These are phyloP conservation scores for Drosophila bocki DNA, from an alignment of 1,140 invertebrate genomes.

Conservation along the genomic window DNA sequence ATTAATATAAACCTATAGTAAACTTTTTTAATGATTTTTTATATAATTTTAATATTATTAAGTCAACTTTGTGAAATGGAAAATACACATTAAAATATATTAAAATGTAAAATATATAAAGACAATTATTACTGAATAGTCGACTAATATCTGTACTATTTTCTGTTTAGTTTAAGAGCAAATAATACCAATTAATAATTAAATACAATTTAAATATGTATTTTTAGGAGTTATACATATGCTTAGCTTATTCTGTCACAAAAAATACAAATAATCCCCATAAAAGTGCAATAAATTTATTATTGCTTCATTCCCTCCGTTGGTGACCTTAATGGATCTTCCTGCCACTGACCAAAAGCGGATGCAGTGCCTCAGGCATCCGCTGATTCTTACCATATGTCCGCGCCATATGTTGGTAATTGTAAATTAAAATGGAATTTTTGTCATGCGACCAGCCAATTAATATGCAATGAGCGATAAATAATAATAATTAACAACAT, in stretches of 20 bases:
- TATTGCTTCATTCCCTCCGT: background rate
- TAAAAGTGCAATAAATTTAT: background rate
- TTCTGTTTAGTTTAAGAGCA: no score
- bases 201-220: background rate
- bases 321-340: constrained; percentile 54
- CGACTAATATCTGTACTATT: no score
- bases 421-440: constrained; percentile 68
- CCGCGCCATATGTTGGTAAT: constrained; percentile 45
- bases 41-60: no score
- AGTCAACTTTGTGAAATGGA: no score
- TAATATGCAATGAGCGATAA: constrained; percentile 75
- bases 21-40: no score
- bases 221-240: background rate
- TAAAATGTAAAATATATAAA: no score
- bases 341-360: constrained; percentile 48
- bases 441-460: constrained; percentile 51
- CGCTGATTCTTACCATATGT: constrained; percentile 50
- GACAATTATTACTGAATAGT: no score
- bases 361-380: constrained; percentile 47
- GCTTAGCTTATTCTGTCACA: background rate
- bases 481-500: constrained; percentile 72
- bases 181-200: no score
- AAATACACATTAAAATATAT: no score
- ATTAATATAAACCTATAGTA: no score
- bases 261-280: background rate